A percentile compares a stretch with the other conserved stretches of the same genome.
Conservation (phyloP, 1,140 invertebrate genomes). For the Leptinotarsa lineolata region DNA sequence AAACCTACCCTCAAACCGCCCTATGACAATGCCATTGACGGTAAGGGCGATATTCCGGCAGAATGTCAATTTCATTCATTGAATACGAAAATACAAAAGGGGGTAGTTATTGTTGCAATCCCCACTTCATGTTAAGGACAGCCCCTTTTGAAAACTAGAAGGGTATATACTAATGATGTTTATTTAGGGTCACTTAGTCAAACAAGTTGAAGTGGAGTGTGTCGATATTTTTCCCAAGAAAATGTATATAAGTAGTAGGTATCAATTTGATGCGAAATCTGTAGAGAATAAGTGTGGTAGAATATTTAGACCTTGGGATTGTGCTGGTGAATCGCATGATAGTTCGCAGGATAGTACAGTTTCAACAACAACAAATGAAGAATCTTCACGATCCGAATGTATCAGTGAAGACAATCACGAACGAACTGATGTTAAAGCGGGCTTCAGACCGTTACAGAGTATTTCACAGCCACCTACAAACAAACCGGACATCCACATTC, state of each 20-base stretch:
- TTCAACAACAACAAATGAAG: constrained; percentile 59
- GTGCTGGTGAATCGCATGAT: constrained; percentile 45
- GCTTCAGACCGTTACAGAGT: constrained; percentile 26
- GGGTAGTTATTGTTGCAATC: constrained; percentile 52
- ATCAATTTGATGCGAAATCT: constrained; percentile 24
- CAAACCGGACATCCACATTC: not conserved
- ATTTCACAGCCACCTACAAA: not conserved
- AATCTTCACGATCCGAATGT: constrained; percentile 19
- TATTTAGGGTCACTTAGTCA: constrained; percentile 49
- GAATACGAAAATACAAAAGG: constrained; percentile 45
- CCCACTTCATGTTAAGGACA: constrained; percentile 49
- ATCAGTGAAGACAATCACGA: constrained; percentile 36
- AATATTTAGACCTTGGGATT: constrained; percentile 54
- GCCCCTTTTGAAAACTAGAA: constrained; percentile 43
- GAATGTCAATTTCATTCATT: constrained; percentile 53
- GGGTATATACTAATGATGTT: constrained; percentile 49
- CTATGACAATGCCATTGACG: constrained; percentile 39
- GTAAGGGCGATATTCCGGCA: constrained; percentile 43
- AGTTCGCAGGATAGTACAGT: constrained; percentile 60
- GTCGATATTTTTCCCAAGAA: constrained; percentile 9
- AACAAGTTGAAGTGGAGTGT: constrained; percentile 39
- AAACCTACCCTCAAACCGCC: constrained; percentile 42
- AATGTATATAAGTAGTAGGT: constrained; percentile 34
- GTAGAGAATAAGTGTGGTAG: constrained; percentile 30
- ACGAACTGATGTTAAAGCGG: not conserved